Evolutionary conservation across 2,113 vertebrate species (phyloP).

Genomic region (Xiphophorus couchianus): DNA sequence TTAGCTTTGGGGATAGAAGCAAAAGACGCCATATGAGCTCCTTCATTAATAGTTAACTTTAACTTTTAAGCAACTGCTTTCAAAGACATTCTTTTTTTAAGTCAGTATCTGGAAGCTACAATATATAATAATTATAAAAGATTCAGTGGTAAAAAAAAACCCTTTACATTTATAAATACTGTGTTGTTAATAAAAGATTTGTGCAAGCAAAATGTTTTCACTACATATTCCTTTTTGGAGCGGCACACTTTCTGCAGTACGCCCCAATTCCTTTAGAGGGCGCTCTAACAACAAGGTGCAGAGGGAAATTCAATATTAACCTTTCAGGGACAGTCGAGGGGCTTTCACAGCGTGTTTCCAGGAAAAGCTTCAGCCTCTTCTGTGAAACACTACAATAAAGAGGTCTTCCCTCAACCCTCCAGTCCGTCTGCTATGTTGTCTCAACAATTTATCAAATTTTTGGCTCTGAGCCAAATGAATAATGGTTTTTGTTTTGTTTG

Average conservation of each 20-base stretch:
- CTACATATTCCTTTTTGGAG: too few relatives aligned
- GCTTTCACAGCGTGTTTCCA: background rate
- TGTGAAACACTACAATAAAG: background rate
- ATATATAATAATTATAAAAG: too few relatives aligned
- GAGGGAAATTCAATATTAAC: background rate
- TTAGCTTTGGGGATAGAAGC: too few relatives aligned
- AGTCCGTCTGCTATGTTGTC: background rate
- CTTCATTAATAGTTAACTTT: too few relatives aligned
- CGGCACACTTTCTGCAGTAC: conserved; percentile 19
- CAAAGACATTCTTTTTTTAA: too few relatives aligned
- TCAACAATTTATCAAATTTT: background rate
- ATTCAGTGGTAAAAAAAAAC: too few relatives aligned
- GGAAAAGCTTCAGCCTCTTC: conserved; percentile 5
- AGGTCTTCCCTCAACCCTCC: background rate
- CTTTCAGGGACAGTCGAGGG: background rate
- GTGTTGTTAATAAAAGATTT: too few relatives aligned
- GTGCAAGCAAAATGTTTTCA: too few relatives aligned
- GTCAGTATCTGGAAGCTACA: too few relatives aligned
- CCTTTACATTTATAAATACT: too few relatives aligned
- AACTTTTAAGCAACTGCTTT: too few relatives aligned
- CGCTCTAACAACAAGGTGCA: conserved; percentile 26
- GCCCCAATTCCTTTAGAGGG: conserved; percentile 52
- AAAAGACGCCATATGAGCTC: too few relatives aligned
- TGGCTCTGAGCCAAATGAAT: background rate
- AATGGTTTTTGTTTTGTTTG: background rate